Percentiles rank a stretch among this genome's conserved stretches.
Conservation (phyloP, 2,113 vertebrate species). For the Macquaria australasica region DNA sequence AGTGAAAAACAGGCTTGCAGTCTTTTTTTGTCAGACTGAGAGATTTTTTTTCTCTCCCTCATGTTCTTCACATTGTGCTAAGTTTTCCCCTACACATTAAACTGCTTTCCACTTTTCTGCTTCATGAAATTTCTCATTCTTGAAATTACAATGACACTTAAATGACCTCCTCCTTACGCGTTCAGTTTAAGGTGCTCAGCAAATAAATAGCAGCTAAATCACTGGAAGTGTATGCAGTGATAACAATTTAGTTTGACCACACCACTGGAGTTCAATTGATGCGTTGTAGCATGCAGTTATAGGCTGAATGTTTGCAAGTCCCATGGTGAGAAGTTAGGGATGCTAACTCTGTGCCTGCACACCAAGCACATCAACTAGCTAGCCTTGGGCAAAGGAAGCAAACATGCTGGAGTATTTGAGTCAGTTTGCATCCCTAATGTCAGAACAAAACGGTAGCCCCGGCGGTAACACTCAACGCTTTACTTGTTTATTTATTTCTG, state of each 20-base stretch:
- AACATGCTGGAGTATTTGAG: slow-evolving; percentile 73
- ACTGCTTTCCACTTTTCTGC: slow-evolving; percentile 50
- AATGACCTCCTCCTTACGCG: slow-evolving; percentile 43
- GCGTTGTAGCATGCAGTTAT: slow-evolving; percentile 68
- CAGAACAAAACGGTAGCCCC: slow-evolving; percentile 82
- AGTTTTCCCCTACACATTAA: slow-evolving; percentile 17
- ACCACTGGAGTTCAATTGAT: slow-evolving; percentile 75
- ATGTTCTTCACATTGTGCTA: slow-evolving; percentile 8
- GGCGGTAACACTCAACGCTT: slow-evolving; percentile 83
- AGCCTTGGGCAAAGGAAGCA: slow-evolving; percentile 82
- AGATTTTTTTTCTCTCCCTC: neutral
- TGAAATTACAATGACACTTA: slow-evolving; percentile 45
- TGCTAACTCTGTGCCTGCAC: slow-evolving; percentile 67
- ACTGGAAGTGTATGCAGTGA: slow-evolving; percentile 42
- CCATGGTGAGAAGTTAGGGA: slow-evolving; percentile 76
- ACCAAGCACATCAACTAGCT: slow-evolving; percentile 75
- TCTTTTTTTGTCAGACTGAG: neutral
- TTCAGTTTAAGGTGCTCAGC: slow-evolving; percentile 57
- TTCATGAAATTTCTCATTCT: slow-evolving; percentile 57
- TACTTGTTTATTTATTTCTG: slow-evolving; percentile 85
- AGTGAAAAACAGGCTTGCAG: neutral
- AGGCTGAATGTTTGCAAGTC: slow-evolving; percentile 68
- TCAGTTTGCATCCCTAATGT: slow-evolving; percentile 87
- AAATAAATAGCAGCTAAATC: slow-evolving; percentile 58
- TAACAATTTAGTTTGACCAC: slow-evolving; percentile 74